Conservation (phyloP, 2,888 invertebrate species). For the Noctua janthina region DNA sequence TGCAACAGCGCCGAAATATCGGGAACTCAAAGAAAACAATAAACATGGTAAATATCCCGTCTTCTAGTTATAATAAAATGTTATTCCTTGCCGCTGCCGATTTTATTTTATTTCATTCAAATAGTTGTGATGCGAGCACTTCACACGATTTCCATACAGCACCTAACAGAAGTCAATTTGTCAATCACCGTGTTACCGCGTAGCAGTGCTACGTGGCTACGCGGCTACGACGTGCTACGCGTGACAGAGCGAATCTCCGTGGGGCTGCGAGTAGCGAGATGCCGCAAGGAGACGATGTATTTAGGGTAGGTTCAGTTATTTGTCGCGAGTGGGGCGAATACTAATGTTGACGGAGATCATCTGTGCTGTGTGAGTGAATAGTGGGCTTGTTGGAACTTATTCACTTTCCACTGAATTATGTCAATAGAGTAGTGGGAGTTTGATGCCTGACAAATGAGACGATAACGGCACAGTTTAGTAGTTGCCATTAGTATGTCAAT, state of each 20-base stretch:
- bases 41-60: no score
- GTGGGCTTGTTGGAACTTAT: neutral
- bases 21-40: no score
- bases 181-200: constrained; percentile 43
- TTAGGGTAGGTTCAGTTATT: constrained; percentile 45
- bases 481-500: neutral
- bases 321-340: constrained; percentile 36
- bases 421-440: no score
- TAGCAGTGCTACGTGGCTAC: constrained; percentile 56
- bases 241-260: constrained; percentile 34
- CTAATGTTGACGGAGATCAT: constrained; percentile 26
- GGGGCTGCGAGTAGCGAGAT: constrained; percentile 8
- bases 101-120: neutral
- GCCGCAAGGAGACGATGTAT: constrained; percentile 45
- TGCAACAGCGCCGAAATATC: no score
- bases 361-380: neutral
- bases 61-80: no score
- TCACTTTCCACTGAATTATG: neutral
- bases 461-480: neutral
- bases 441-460: neutral
- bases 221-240: constrained; percentile 44
- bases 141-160: constrained; percentile 35
- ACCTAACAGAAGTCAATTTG: constrained; percentile 29
- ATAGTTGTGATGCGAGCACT: constrained; percentile 11
- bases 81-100: neutral